phyloP scores from a whole-genome alignment of 2,113 vertebrate genomes.

The Daubentonia madagascariensis region DNA sequence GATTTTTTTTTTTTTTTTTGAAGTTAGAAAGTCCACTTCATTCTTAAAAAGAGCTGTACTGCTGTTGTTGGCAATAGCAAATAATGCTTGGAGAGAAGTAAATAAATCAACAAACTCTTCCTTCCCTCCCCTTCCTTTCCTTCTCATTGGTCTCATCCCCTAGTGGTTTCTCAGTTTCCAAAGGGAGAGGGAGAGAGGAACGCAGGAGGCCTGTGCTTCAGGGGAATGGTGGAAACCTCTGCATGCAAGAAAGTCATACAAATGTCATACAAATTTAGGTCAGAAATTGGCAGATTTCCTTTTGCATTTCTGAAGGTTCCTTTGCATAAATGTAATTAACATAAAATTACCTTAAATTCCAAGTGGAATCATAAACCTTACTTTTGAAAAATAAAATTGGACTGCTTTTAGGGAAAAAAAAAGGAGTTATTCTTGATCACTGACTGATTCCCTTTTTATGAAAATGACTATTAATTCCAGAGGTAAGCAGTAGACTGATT shows the following conservation, averaged over 20 bases:
- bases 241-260: not conserved
- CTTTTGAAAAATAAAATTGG: not conserved
- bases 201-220: not conserved
- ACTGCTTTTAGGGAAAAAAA: not conserved
- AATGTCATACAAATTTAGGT: not conserved
- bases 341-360: slow-evolving; percentile 24
- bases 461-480: not conserved
- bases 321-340: not conserved
- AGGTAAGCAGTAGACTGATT: not conserved
- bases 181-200: not conserved
- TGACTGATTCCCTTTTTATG: not conserved
- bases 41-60: not conserved
- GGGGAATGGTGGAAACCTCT: not conserved
- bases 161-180: not conserved
- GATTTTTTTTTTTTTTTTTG: not conserved
- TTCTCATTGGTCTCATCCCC: not conserved
- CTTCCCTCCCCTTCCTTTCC: not conserved
- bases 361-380: not conserved
- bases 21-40: not conserved
- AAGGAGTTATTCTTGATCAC: not conserved
- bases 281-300: not conserved
- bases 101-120: not conserved
- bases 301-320: slow-evolving; percentile 18
- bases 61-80: not conserved
- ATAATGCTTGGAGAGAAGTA: not conserved